Evolutionary conservation across 2,888 invertebrate genomes (phyloP).

Genomic region (Drosophila aldrichi): DNA sequence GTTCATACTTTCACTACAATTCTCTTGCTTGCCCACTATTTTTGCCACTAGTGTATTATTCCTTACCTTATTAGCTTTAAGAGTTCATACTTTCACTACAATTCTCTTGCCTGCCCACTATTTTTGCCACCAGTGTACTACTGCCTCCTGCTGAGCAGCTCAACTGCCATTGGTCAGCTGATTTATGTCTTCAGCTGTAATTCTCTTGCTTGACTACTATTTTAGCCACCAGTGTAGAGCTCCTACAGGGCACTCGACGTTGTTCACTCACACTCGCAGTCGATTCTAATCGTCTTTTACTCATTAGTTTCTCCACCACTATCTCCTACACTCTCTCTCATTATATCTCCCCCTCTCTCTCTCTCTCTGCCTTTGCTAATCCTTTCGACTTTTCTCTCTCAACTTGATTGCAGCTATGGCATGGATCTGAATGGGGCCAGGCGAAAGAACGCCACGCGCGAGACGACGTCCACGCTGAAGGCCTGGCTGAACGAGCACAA

Average conservation of each 20-base stretch:
- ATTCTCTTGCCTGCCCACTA: background rate
- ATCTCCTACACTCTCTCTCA: background rate
- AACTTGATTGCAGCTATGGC: slow-evolving; percentile 90
- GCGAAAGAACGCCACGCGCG: slow-evolving; percentile 98
- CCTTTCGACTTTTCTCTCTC: slow-evolving; percentile 5
- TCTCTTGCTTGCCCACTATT: background rate
- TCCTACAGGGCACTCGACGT: background rate
- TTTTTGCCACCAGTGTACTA: slow-evolving; percentile 3
- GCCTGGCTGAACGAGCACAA: slow-evolving; percentile 99
- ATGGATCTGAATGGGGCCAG: slow-evolving; percentile 98
- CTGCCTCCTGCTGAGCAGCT: background rate
- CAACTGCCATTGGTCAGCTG: too few species aligned
- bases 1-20: too few species aligned
- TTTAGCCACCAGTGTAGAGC: background rate
- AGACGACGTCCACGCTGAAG: slow-evolving; percentile 98
- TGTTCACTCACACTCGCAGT: background rate
- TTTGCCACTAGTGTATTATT: slow-evolving; percentile 2
- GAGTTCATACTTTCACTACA: too few species aligned
- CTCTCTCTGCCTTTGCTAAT: slow-evolving; percentile 17
- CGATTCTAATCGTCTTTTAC: background rate
- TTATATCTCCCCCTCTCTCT: background rate
- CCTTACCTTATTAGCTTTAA: too few species aligned
- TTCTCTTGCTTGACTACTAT: background rate
- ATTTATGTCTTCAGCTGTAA: background rate
- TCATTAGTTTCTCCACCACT: slow-evolving; percentile 29